Evolutionary conservation across 2,113 vertebrate species (phyloP), one percentile per base, ranked within the genome.

Genomic region (Urocitellus parryii): DNA sequence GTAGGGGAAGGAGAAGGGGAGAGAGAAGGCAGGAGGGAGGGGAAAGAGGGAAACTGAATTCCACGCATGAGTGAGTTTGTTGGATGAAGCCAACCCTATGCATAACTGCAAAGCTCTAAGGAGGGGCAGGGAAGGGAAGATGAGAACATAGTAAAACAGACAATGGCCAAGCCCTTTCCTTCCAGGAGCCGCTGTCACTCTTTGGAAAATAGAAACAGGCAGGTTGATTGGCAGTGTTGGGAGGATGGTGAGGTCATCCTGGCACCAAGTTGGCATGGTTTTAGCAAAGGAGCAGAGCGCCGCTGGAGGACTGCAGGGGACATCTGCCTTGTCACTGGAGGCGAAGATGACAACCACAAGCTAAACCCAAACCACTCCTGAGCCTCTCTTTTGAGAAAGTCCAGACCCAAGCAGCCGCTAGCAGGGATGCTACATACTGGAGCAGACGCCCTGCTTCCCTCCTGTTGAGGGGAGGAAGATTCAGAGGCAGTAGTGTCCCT

Each of bases 311-410:
- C 0, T 5, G 11, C 56, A 42, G 5, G 4, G 42, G n/a, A 13
- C 4, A 14, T 5, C 10, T 13, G 7, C 12, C 20, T 11, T 5
- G 32, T 7, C 2, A 4, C 18, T 8, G 20, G 3, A 0, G 0
- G 53, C 16, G 2, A 16, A 17, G 8, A 51, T 22, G 0, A 1
- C 42, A 18, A 9, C 0, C 32, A 1, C 3, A 14, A 8, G 4
- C 53, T 24, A n/a, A 37, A 4, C 0, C 14, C 10, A n/a, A 68
- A 20, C 17, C 0, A 0, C 17, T 22, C 61, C 67, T 4, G 8
- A 18, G 7, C 17, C 32, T 18, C 6, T 25, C 77, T 51, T 58
- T 73, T 7, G 42, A 80, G 45, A n/a, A 51, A 29, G 32, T 8
- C 65, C 9, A 48, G n/a, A 65, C 20, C 58, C 12, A 4, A 9